These are phyloP conservation scores for Falco biarmicus DNA, from an alignment of 2,797 vertebrate genomes.

Conservation along the genomic window DNA sequence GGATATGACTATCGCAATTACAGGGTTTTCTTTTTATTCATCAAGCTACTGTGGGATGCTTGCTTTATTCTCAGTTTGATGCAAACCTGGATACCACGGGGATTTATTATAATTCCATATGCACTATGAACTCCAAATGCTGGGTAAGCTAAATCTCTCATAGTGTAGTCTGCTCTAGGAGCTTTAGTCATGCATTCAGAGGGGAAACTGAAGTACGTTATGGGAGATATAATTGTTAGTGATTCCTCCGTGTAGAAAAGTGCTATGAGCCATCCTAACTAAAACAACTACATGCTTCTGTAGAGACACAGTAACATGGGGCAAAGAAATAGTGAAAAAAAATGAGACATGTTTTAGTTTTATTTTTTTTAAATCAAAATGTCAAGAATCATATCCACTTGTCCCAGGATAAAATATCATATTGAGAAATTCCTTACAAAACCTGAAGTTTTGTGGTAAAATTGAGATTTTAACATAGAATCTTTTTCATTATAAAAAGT, in stretches of 20 bases:
- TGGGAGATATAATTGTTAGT: neutral
- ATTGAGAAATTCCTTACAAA: neutral
- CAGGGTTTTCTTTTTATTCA: neutral
- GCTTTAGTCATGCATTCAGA: neutral
- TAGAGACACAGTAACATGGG: neutral
- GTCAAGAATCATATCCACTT: neutral
- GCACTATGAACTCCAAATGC: neutral
- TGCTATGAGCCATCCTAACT: neutral
- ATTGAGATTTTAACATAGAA: neutral
- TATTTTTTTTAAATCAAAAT: neutral
- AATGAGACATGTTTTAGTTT: neutral
- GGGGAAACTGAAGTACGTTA: neutral
- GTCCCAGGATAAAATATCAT: neutral
- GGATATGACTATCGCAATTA: neutral
- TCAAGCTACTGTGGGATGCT: neutral
- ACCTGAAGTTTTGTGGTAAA: neutral
- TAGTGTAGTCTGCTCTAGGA: neutral
- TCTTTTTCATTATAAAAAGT: neutral
- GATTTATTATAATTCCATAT: neutral
- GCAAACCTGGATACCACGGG: neutral
- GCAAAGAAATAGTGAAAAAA: neutral
- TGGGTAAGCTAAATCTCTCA: neutral
- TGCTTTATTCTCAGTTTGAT: neutral
- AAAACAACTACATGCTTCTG: neutral
- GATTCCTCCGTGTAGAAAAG: neutral